Evolutionary conservation across 2,113 vertebrate species (phyloP).

Genomic region (Smithornis capensis): DNA sequence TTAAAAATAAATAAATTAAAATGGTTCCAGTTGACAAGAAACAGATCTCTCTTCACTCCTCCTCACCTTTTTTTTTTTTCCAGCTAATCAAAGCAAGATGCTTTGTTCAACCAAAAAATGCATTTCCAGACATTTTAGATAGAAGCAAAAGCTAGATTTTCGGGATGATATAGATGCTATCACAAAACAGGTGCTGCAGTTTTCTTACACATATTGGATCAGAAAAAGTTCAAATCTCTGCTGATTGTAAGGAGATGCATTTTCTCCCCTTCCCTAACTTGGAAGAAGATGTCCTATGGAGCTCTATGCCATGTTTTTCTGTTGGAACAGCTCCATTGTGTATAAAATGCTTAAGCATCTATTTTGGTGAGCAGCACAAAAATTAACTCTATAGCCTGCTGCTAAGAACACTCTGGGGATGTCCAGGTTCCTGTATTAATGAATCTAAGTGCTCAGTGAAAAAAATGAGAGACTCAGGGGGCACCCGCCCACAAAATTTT

Average conservation of each 20-base stretch:
- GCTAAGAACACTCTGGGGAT: not conserved
- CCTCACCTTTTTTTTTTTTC: not conserved
- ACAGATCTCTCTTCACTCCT: not conserved
- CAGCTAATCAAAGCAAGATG: not conserved
- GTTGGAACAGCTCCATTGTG: not conserved
- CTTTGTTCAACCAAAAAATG: not conserved
- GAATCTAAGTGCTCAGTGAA: not conserved
- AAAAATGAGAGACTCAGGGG: not conserved
- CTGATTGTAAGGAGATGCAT: not conserved
- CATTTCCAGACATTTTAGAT: not conserved
- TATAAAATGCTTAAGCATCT: not conserved
- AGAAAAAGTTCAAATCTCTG: not conserved
- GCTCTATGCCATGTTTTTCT: not conserved
- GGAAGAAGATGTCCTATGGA: not conserved
- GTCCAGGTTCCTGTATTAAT: not conserved
- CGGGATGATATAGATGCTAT: accelerated
- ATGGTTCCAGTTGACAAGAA: not conserved
- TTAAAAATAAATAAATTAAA: slow-evolving; percentile 23
- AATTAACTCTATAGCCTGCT: not conserved
- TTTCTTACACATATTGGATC: not conserved
- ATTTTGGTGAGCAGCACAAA: not conserved
- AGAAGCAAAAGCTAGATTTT: not conserved
- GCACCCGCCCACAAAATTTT: not conserved
- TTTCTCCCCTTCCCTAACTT: accelerated
- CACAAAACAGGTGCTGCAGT: not conserved